Evolutionary conservation across 2,888 invertebrate species (phyloP).

Genomic region (Nineta flava): DNA sequence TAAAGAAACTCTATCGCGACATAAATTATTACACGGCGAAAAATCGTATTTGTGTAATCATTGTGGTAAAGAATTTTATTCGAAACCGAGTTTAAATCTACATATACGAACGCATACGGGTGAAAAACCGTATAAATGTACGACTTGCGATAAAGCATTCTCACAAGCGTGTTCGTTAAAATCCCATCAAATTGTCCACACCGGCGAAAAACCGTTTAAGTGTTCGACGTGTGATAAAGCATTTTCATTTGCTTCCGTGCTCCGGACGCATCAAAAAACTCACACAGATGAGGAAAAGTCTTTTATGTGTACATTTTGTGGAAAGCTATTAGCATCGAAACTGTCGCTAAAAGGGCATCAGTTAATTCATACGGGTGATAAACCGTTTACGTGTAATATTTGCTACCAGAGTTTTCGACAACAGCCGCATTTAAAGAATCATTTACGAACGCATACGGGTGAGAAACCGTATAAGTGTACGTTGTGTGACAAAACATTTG

Average conservation of each 20-base stretch:
- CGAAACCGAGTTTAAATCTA: not conserved
- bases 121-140: not conserved
- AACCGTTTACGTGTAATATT: not conserved
- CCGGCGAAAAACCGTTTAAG: not conserved
- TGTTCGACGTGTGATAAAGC: not conserved
- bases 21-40: not conserved
- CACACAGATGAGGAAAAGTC: not conserved
- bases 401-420: not conserved
- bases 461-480: too few species aligned
- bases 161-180: not conserved
- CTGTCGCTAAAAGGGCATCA: not conserved
- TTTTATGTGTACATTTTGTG: not conserved
- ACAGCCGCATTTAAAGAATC: too few species aligned
- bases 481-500: too few species aligned
- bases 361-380: not conserved
- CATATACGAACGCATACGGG: not conserved
- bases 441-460: too few species aligned
- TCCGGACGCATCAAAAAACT: not conserved
- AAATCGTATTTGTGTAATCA: not conserved
- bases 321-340: not conserved
- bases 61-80: not conserved
- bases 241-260: not conserved
- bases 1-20: not conserved
- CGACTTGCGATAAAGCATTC: not conserved
- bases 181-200: not conserved